These are phyloP conservation scores for Drosophila melanogaster DNA, from an alignment of 1,140 invertebrate species.

Conservation along the genomic window DNA sequence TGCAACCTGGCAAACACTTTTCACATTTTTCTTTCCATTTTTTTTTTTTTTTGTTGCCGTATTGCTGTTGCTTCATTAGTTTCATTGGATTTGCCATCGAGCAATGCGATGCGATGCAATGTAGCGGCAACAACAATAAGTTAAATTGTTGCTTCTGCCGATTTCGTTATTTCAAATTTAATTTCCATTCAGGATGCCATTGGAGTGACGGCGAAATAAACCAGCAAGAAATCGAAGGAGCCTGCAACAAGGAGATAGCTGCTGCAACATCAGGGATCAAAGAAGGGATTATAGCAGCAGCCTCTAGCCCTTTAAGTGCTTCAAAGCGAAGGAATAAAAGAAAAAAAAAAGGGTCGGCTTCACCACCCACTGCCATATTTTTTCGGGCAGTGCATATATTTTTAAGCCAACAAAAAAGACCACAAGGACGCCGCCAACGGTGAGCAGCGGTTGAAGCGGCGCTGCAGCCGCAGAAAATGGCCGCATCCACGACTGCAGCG, in stretches of 20 bases:
- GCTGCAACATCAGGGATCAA: background rate
- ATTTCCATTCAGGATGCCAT: constrained; percentile 46
- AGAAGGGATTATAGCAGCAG: background rate
- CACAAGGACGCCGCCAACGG: background rate
- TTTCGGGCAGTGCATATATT: constrained; percentile 8
- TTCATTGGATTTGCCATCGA: constrained; percentile 17
- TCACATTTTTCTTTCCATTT: background rate
- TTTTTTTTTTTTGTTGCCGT: background rate
- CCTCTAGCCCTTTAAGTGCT: background rate
- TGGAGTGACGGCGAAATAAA: constrained; percentile 10
- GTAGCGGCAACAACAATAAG: constrained; percentile 1
- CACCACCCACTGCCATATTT: background rate
- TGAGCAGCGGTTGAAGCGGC: constrained; percentile 6
- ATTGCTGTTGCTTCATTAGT: constrained; percentile 34
- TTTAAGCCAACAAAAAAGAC: constrained; percentile 19
- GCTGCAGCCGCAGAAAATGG: constrained; percentile 38
- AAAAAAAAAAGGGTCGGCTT: background rate
- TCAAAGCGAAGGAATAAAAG: too few species aligned
- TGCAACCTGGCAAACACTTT: background rate
- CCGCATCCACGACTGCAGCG: constrained; percentile 35
- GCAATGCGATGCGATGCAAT: constrained; percentile 4
- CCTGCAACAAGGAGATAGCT: background rate
- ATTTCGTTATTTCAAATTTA: constrained; percentile 60
- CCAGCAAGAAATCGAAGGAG: constrained; percentile 11
- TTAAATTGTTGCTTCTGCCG: constrained; percentile 25